Percentiles rank a stretch among this genome's conserved stretches.
Evolutionary conservation across 2,797 vertebrate genomes (phyloP).

Genomic region (Esox lucius): DNA sequence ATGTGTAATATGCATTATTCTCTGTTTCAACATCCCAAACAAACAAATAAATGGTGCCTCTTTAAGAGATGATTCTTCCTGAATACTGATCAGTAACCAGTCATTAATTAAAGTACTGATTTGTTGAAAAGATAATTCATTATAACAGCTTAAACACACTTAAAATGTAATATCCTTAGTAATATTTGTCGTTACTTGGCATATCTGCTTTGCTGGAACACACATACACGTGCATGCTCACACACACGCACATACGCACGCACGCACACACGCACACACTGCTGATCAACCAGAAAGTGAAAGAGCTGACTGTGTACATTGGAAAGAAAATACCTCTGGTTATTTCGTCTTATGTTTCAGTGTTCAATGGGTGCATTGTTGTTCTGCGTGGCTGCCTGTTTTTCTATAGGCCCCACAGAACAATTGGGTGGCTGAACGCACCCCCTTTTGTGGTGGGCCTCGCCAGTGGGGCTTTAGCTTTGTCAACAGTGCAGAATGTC

Average conservation of each 20-base stretch:
- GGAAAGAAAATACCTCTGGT: conserved; percentile 66
- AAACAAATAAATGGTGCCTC: background rate
- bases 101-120: background rate
- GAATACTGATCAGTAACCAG: background rate
- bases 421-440: conserved; percentile 80
- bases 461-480: conserved; percentile 79
- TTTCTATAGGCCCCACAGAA: conserved; percentile 79
- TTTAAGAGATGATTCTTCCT: background rate
- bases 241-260: conserved; percentile 1
- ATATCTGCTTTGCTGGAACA: background rate
- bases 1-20: background rate
- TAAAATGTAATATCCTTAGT: background rate
- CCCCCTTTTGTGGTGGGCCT: conserved; percentile 81
- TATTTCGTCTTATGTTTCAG: conserved; percentile 72
- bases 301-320: conserved; percentile 64
- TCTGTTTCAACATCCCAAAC: background rate
- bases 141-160: background rate
- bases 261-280: conserved; percentile 17
- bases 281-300: conserved; percentile 48
- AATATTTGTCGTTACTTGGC: background rate
- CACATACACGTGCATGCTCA: conserved; percentile 6
- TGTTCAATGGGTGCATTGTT: conserved; percentile 60
- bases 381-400: conserved; percentile 64
- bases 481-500: conserved; percentile 79
- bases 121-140: background rate